Conservation (phyloP, 1,140 invertebrate species). For the Kradibia gibbosae region DNA sequence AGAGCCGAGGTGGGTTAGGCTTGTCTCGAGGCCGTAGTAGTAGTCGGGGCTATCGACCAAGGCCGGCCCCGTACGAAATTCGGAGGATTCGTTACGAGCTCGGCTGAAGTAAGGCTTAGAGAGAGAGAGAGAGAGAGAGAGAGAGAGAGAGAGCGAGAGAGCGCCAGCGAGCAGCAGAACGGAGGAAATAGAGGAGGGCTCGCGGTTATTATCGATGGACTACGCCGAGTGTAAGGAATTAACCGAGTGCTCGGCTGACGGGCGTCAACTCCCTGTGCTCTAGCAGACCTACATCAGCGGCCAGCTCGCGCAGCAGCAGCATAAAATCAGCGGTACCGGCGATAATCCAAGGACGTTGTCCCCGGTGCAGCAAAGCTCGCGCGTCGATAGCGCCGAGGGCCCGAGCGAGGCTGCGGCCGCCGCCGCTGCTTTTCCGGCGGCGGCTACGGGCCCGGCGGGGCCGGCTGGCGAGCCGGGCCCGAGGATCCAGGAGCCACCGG, state of each 20-base stretch:
- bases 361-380: constrained; percentile 63
- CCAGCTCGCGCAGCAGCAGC: constrained; percentile 28
- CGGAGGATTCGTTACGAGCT: too few species aligned
- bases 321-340: constrained; percentile 55
- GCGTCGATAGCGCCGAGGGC: constrained; percentile 54
- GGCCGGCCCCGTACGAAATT: too few species aligned
- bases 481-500: constrained; percentile 64
- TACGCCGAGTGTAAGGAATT: neutral
- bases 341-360: constrained; percentile 65
- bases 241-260: neutral
- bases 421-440: neutral
- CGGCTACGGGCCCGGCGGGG: too few species aligned
- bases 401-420: neutral
- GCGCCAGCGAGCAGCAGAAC: too few species aligned
- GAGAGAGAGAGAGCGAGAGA: too few species aligned
- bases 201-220: too few species aligned
- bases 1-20: too few species aligned
- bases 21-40: too few species aligned
- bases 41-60: too few species aligned
- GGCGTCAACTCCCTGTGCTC: constrained; percentile 35
- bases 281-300: constrained; percentile 29
- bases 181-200: too few species aligned
- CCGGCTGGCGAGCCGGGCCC: neutral
- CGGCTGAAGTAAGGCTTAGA: too few species aligned
- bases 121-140: too few species aligned